These are phyloP conservation scores for Mus musculus DNA, from an alignment of 2,113 vertebrate species.

Conservation along the genomic window GRCm39 chr1:84108001-84108500, in stretches of 20 bases:
- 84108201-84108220: background rate
- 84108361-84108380: background rate
- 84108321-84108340: background rate
- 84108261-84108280: background rate
- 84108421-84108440: background rate
- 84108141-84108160: background rate
- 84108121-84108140: background rate
- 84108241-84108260: background rate
- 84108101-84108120: background rate
- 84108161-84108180: fast-evolving
- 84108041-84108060: background rate
- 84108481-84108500: background rate
- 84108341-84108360: background rate
- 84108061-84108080: background rate
- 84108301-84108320: constrained; percentile 19
- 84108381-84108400: background rate
- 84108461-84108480: background rate
- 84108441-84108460: background rate
- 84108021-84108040: background rate
- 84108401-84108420: background rate
- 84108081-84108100: background rate
- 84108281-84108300: background rate
- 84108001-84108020: background rate
- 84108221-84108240: background rate
- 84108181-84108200: background rate